Conservation (phyloP, 2,888 invertebrate genomes). For the Caenorhabditis macrosperma region DNA sequence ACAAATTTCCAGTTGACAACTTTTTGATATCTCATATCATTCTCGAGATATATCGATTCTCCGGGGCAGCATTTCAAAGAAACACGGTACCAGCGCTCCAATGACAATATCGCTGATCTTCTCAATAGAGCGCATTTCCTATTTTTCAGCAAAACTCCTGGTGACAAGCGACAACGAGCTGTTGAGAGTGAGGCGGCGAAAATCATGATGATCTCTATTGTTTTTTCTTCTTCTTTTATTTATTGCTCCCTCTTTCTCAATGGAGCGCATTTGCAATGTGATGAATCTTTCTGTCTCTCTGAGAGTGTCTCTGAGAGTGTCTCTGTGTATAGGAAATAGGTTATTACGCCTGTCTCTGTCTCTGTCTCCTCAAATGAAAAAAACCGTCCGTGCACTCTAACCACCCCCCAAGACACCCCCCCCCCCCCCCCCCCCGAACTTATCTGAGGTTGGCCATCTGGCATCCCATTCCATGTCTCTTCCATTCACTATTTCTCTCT, state of each 20-base stretch:
- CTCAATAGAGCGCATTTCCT: too few species aligned
- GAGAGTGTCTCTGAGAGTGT: too few species aligned
- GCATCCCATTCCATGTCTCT: slow-evolving; percentile 1
- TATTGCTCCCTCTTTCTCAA: not conserved
- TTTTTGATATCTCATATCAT: too few species aligned
- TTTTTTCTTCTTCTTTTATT: not conserved
- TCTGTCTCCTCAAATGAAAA: slow-evolving; percentile 2
- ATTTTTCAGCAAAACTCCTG: slow-evolving; percentile 23
- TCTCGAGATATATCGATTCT: too few species aligned
- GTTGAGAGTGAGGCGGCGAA: not conserved
- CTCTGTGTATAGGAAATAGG: slow-evolving; percentile 16
- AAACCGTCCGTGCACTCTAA: not conserved
- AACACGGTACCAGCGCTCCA: too few species aligned
- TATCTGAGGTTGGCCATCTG: slow-evolving; percentile 51
- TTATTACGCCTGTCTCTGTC: not conserved
- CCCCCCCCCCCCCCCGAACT: too few species aligned
- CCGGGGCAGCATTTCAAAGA: too few species aligned
- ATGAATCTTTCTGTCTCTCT: too few species aligned
- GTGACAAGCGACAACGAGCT: slow-evolving; percentile 21
- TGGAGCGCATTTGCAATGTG: not conserved
- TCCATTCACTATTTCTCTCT: slow-evolving; percentile 12
- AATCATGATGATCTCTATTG: not conserved
- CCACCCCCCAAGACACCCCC: too few species aligned
- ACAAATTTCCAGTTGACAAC: too few species aligned
- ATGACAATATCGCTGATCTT: too few species aligned